These are phyloP conservation scores for Macquaria ambigua DNA, from an alignment of 2,113 vertebrate genomes.

Conservation along the genomic window DNA sequence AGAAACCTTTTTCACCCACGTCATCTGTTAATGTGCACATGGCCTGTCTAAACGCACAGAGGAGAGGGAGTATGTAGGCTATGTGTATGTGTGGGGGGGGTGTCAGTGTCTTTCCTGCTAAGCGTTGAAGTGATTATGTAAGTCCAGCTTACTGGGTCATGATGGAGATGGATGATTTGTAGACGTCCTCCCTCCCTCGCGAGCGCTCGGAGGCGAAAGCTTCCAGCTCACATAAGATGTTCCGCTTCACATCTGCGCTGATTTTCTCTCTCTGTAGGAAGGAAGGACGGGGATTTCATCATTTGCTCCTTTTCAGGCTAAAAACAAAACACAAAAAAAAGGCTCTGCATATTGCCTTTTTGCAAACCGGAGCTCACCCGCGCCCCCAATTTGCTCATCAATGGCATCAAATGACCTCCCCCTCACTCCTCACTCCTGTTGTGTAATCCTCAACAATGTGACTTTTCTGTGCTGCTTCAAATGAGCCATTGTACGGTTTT, in stretches of 20 bases:
- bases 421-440: constrained; percentile 28
- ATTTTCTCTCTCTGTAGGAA: constrained; percentile 24
- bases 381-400: constrained; percentile 38
- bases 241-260: constrained; percentile 3
- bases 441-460: constrained; percentile 52
- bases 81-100: not conserved
- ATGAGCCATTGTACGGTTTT: constrained; percentile 53
- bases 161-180: constrained; percentile 47
- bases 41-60: constrained; percentile 4
- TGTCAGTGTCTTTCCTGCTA: constrained; percentile 6
- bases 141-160: constrained; percentile 19
- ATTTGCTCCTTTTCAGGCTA: constrained; percentile 23
- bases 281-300: constrained; percentile 35
- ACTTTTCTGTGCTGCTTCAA: constrained; percentile 53
- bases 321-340: constrained; percentile 12
- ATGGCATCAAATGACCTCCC: constrained; percentile 42
- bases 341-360: not conserved
- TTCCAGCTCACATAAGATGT: constrained; percentile 1
- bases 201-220: not conserved
- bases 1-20: constrained; percentile 28
- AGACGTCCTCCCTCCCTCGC: constrained; percentile 3
- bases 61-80: not conserved
- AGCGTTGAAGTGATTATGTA: constrained; percentile 35
- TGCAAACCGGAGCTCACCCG: constrained; percentile 2
- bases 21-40: constrained; percentile 36